phyloP scores from a whole-genome alignment of 2,888 invertebrate genomes.

The Synergus gifuensis region DNA sequence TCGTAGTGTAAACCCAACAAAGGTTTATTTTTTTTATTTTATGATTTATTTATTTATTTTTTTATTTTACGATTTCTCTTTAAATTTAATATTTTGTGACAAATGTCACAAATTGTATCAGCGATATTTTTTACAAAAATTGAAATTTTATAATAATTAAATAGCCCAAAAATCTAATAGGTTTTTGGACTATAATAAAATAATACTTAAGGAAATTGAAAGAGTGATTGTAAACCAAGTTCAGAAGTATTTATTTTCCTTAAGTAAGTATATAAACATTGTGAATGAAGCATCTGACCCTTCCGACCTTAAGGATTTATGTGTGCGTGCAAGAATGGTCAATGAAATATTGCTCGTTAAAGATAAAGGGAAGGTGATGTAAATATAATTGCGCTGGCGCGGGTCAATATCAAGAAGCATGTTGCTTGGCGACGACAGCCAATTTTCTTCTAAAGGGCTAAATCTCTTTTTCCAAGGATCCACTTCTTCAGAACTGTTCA shows the following conservation, averaged over 20 bases:
- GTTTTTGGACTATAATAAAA: too few species aligned
- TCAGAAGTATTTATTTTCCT: background rate
- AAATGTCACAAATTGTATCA: too few species aligned
- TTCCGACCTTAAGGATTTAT: background rate
- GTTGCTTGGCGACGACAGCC: conserved; percentile 67
- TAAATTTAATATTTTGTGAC: too few species aligned
- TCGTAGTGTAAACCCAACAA: too few species aligned
- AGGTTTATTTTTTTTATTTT: too few species aligned
- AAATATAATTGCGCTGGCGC: conserved; percentile 74
- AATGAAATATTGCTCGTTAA: conserved; percentile 25
- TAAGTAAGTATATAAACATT: background rate
- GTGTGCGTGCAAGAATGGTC: conserved; percentile 1
- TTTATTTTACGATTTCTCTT: too few species aligned
- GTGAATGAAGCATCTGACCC: background rate
- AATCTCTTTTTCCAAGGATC: conserved; percentile 39
- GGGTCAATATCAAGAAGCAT: conserved; percentile 72
- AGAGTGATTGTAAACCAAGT: too few species aligned
- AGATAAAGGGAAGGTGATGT: conserved; percentile 57
- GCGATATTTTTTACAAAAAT: too few species aligned
- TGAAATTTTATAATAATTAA: too few species aligned
- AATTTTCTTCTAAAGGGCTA: conserved; percentile 33
- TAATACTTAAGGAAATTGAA: too few species aligned
- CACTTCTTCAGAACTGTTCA: conserved; percentile 46
- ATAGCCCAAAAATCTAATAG: too few species aligned
- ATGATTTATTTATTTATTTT: too few species aligned